Evolutionary conservation across 2,797 vertebrate genomes (phyloP), one percentile per base, ranked within the genome.

Genomic region (Margarornis squamiger): DNA sequence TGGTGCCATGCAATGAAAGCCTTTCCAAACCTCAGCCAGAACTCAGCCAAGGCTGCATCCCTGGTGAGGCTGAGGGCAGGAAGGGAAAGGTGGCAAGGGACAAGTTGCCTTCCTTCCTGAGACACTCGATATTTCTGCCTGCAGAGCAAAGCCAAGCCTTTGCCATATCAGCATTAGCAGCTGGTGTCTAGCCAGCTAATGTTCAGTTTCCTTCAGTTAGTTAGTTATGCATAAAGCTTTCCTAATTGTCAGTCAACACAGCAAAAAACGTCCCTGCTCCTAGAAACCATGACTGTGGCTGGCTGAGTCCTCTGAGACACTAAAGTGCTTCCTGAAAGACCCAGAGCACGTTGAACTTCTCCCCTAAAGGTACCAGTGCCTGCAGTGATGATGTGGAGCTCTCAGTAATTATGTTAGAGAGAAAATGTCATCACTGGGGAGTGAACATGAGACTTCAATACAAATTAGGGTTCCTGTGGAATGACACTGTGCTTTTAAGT

Each of bases 1-100:
- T 0, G 1, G n/a, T 27, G 30, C 49, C 19, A 2, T 3, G n/a
- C 30, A 63, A 38, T 4, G n/a, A 29, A 4, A 51, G 66, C 20
- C 36, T 38, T 65, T 18, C 43, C 59, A 43, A 59, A 51, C 10
- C 77, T 29, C 65, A 39, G 45, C 39, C 65, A 36, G 23, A 67
- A 12, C 45, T 48, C 61, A 27, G 68, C 26, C 17, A 8, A 0
- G 5, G 16, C 58, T 54, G 54, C 38, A 20, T 15, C 62, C 48
- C 17, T 13, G 5, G 30, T 3, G 43, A 55, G 61, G 32, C 10
- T 20, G 23, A 45, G 26, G 51, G 34, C 32, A 41, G 49, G 14
- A 54, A 51, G 22, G n/a, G n/a, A 58, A 36, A 70, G 39, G 29
- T 14, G 9, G 4, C 18, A 6, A 5, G 24, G 78, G 34, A 43